Conservation (phyloP, 2,888 invertebrate genomes). For the Hipparchia sbordonii region DNA sequence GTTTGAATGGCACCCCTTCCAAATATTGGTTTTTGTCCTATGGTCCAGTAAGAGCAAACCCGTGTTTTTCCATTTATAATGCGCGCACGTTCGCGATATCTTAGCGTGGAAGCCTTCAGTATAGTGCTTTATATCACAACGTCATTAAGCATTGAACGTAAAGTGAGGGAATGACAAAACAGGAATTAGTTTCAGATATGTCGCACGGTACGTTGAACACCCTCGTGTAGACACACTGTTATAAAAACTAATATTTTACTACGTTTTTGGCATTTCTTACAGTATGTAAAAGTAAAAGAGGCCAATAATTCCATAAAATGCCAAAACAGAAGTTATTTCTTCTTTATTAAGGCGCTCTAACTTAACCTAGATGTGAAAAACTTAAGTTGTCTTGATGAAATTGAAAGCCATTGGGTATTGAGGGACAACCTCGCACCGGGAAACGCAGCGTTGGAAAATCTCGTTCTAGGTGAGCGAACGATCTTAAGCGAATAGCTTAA, state of each 20-base stretch:
- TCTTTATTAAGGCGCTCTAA: no score
- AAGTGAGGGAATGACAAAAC: constrained; percentile 82
- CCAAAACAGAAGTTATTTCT: no score
- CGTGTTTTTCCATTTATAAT: constrained; percentile 77
- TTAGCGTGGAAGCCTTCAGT: constrained; percentile 64
- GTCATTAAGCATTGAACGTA: constrained; percentile 79
- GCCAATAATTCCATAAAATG: no score
- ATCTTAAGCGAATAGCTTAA: no score
- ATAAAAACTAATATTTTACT: constrained; percentile 27
- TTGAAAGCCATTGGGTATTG: no score
- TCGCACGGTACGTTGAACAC: constrained; percentile 74
- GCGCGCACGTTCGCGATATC: constrained; percentile 70
- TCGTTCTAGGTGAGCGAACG: no score
- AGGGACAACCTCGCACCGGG: no score
- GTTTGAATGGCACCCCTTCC: constrained; percentile 76
- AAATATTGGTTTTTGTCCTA: constrained; percentile 81
- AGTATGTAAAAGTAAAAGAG: no score
- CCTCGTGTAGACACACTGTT: constrained; percentile 51
- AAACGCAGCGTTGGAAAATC: no score
- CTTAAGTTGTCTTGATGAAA: no score
- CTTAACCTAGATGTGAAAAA: no score
- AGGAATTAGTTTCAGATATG: constrained; percentile 82
- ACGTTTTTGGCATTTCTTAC: no score
- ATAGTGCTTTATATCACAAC: constrained; percentile 74
- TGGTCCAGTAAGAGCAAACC: constrained; percentile 79